Base-by-base conservation (phyloP, 2,113 vertebrate species). In the Hystrix brachyura region DNA sequence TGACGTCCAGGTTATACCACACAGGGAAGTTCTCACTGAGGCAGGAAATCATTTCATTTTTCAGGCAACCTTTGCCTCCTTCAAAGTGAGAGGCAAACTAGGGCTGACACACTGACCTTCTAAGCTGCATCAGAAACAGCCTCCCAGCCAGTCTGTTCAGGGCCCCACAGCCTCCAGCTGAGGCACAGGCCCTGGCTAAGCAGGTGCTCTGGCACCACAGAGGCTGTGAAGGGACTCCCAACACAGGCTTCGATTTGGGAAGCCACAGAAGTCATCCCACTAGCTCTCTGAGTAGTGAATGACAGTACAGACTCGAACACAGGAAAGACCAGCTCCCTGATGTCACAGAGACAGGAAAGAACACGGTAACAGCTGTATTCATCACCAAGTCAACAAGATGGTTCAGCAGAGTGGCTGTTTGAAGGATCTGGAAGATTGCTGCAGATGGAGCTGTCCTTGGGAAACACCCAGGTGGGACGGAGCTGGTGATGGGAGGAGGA, bases 61-160 rank as follows among this genome's bases (percentile, higher is more conserved):
- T 48, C 32, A 13, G 18, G 19, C 25, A 2, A 8, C 0, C 1
- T 9, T 57, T 46, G 15, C 46, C 55, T 53, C 10, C n/a, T 3
- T 76, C 6, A 51, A 13, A 14, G 46, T 32, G 59, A 46, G 48
- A 64, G 23, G 46, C 65, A 34, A 34, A 65, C n/a, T 4, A 27
- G 25, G 13, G 46, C 74, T 32, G 48, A 46, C 23, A 29, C 13
- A 3, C 25, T 15, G 38, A 12, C 72, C 23, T 46, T 43, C 23
- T 15, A 14, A 48, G 21, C n/a, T 60, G 23, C 19, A 25, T 17
- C 78, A 43, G 21, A 48, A 60, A 27, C 3, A 27, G 55, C 57
- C n/a, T 7, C 23, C 32, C 8, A 14, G 3, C 34, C 34, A 60
- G 23, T 60, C 72, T 60, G 57, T 9, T 32, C 43, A 34, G 15